Evolutionary conservation across 2,888 invertebrate species (phyloP), one percentile per base, ranked within the genome.

Genomic region (Quadroppia sp.): DNA sequence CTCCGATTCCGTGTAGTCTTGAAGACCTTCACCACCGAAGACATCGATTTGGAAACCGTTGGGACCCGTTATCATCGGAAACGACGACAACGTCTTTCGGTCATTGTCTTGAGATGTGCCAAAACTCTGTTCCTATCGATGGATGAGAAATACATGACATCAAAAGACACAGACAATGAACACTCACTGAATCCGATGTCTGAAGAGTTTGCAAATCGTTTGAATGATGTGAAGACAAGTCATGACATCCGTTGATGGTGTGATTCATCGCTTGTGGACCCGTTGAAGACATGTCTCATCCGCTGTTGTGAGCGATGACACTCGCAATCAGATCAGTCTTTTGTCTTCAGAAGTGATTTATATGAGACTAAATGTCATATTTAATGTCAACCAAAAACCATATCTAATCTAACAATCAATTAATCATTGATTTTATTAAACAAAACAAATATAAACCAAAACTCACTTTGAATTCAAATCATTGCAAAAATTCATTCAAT

Each of bases 41-140:
- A 40, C 28, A 23, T 69, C 45, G 6, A 45, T 42, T 7, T 20
- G 42, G 20, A 6, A 42, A 1, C 69, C 69, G 20, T 69, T 69
- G 20, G 69, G 69, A 25, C 69, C 42, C 3, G 69, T 69, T 25
- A 69, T 69, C 1, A 69, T 42, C 15, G 69, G 69, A 9, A 69
- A 20, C 2, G 69, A 45, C 1, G 25, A 2, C 11, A 13, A 0
- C 1, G 23, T 3, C 36, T 28, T 69, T 69, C 69, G 40, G 40
- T 69, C 69, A 6, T 42, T 45, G 2, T 69, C 69, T 69, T 69
- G 69, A 9, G 25, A 25, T 28, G 69, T 69, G 45, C 42, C 28
- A 25, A 45, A 42, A 69, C 69, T 69, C 45, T 69, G 69, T 69
- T 69, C 69, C 69, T 69, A 69, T 64, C 23, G 36, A 23, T 40